Evolutionary conservation across 2,113 vertebrate species (phyloP).

Genomic region (Strigops habroptila): DNA sequence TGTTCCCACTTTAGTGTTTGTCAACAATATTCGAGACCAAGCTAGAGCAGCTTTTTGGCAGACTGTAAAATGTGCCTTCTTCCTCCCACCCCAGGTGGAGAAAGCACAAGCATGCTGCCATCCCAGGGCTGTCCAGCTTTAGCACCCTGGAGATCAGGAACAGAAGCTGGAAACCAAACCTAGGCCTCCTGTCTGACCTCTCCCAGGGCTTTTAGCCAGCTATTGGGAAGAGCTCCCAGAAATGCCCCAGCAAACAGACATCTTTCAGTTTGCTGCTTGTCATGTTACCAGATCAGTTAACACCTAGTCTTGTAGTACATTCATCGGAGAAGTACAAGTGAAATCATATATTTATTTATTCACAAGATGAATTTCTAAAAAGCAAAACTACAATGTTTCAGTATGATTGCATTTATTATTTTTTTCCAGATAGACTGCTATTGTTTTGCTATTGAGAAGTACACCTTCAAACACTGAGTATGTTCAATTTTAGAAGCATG

Average conservation of each 20-base stretch:
- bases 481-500: not conserved
- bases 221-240: not conserved
- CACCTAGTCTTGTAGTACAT: not conserved
- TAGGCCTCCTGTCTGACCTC: not conserved
- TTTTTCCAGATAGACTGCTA: not conserved
- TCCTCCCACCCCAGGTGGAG: not conserved
- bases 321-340: fast-evolving
- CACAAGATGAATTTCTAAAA: not conserved
- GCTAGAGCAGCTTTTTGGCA: not conserved
- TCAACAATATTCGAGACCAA: not conserved
- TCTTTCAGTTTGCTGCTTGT: not conserved
- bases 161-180: not conserved
- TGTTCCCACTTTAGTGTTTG: not conserved
- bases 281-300: not conserved
- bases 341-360: not conserved
- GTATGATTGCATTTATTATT: not conserved
- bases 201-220: not conserved
- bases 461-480: not conserved
- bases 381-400: not conserved
- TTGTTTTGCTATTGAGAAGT: not conserved
- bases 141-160: not conserved
- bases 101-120: not conserved
- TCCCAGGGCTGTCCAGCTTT: not conserved
- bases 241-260: not conserved
- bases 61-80: not conserved